These are phyloP conservation scores for Ianthella basta DNA, from an alignment of 37 sponge, comb jelly and placozoan genomes.

Conservation along the genomic window DNA sequence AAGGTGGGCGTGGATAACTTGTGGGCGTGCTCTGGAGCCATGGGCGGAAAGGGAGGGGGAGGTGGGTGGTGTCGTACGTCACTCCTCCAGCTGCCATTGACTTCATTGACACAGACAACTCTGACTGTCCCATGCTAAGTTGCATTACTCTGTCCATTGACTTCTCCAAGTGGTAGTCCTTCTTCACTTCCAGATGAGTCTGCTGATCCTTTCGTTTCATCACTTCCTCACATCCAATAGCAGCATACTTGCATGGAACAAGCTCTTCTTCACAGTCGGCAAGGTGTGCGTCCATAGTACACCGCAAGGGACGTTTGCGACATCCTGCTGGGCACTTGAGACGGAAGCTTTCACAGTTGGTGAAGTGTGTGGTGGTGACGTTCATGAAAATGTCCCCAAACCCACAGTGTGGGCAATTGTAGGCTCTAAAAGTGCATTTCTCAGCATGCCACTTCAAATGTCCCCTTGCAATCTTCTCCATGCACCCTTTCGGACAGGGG, in stretches of 20 bases:
- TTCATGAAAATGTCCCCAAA: background rate
- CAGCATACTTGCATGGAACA: background rate
- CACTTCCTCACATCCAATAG: background rate
- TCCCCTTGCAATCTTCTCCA: background rate
- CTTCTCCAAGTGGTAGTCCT: background rate
- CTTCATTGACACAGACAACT: too few relatives aligned
- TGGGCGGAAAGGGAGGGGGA: background rate
- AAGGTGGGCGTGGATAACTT: constrained; percentile 9
- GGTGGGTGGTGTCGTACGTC: too few relatives aligned
- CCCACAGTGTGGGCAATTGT: constrained; percentile 8
- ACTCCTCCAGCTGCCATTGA: too few relatives aligned
- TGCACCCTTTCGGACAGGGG: background rate
- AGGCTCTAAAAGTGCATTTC: background rate
- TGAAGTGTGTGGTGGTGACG: constrained; percentile 7
- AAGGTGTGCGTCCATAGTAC: background rate
- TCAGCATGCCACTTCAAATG: background rate
- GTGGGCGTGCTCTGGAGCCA: constrained; percentile 19
- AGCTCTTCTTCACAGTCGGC: constrained; percentile 1
- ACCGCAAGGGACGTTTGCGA: background rate
- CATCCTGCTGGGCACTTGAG: constrained; percentile 15
- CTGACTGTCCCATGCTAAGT: too few relatives aligned
- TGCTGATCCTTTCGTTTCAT: background rate
- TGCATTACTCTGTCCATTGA: too few relatives aligned
- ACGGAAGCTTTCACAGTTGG: background rate
- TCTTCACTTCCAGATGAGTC: background rate